Base-by-base conservation (phyloP, 2,888 invertebrate species). In the Xylota segnis region DNA sequence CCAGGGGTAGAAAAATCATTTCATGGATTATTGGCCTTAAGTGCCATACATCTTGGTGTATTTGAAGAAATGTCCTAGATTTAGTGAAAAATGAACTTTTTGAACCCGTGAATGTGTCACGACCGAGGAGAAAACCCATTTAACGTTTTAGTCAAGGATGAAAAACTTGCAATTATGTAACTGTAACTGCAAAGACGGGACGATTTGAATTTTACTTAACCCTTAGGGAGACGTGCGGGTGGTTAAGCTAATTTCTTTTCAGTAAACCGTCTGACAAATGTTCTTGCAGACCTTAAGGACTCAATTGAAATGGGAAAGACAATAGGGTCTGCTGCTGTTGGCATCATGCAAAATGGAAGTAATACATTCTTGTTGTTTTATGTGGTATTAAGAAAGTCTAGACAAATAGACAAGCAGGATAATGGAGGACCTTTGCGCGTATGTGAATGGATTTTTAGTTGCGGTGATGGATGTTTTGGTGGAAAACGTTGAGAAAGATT, bases 1-100 rank as follows among this genome's bases (percentile, higher is more conserved):
- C 4, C 18, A 50, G 12, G 12, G 10, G 12, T 43, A 43, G 32
- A 32, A 63, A 72, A 74, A 74, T 34, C 18, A 43, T 74, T 74
- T 43, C 23, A 7, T 52, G 63, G 72, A 63, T 74, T 74, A 74
- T 54, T 54, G 16, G 32, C 43, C 32, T 63, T 43, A 29, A 40
- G 29, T 52, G 29, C 7, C n/a, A 74, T 40, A 34, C 23, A 65
- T 54, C 52, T 16, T 68, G 12, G 32, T 16, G 6, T 16, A 7
- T 45, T 14, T 47, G 5, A 14, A 14, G 14, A 14, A 43, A 23
- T 7, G 7, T 34, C 34, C 40, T 16, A 56, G n/a, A 18, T 54
- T 29, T n/a, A 37, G 37, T 0, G 18, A 54, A 40, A 52, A 50
- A 66, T 23, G 23, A 52, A 34, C 37, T 34, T 37, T 54, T 61